A percentile compares a stretch with the other conserved stretches of the same genome.
Conservation (phyloP, 1,140 invertebrate genomes). For the Pararge aegeria region DNA sequence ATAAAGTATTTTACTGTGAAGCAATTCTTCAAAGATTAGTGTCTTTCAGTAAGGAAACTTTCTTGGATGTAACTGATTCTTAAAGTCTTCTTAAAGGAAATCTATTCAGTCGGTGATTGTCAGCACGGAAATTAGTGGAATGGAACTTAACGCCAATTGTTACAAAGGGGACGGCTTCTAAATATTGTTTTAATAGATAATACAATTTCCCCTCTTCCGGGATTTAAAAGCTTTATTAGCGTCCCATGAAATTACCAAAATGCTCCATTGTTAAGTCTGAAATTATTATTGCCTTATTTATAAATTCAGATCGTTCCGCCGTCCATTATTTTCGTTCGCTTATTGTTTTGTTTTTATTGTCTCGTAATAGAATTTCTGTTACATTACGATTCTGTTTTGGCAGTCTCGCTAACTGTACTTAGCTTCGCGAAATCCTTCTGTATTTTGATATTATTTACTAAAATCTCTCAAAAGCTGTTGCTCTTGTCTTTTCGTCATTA, state of each 20-base stretch:
- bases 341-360: not conserved
- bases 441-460: not conserved
- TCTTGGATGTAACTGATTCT: not conserved
- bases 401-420: not conserved
- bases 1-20: too few relatives aligned
- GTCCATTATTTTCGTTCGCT: not conserved
- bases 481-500: not conserved
- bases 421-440: not conserved
- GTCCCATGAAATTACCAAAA: not conserved
- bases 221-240: not conserved
- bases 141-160: slow-evolving; percentile 10
- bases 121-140: slow-evolving; percentile 17
- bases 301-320: not conserved
- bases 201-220: not conserved
- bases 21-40: too few relatives aligned
- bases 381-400: not conserved
- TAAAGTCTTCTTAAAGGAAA: slow-evolving; percentile 3
- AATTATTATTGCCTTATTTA: slow-evolving; percentile 1
- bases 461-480: not conserved
- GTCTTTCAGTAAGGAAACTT: too few relatives aligned
- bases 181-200: slow-evolving; percentile 7
- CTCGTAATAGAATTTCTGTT: not conserved
- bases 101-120: slow-evolving; percentile 4
- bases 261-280: not conserved
- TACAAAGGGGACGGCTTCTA: slow-evolving; percentile 3